phyloP scores from a whole-genome alignment of 2,888 invertebrate genomes.

The Drosophila meridionalis region DNA sequence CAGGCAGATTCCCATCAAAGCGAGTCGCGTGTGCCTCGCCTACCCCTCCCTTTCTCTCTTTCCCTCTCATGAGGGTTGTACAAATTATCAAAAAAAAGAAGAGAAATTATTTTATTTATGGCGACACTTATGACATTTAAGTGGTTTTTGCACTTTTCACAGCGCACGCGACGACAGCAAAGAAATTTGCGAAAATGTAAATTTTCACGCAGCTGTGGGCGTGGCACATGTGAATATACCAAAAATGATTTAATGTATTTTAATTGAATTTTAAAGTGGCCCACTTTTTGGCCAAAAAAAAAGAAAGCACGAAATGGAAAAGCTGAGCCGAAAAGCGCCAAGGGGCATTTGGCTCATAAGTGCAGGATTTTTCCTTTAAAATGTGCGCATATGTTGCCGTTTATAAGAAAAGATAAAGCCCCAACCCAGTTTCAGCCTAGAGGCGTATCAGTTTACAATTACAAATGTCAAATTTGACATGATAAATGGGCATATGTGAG shows the following conservation, averaged over 20 bases:
- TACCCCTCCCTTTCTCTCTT: background rate
- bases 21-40: slow-evolving; percentile 49
- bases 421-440: slow-evolving; percentile 10
- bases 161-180: slow-evolving; percentile 47
- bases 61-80: slow-evolving; percentile 49
- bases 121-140: slow-evolving; percentile 70
- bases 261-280: slow-evolving; percentile 77
- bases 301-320: slow-evolving; percentile 29
- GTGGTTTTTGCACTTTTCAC: slow-evolving; percentile 76
- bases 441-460: slow-evolving; percentile 80
- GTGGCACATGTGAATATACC: slow-evolving; percentile 56
- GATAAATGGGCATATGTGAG: slow-evolving; percentile 78
- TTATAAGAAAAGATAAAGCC: slow-evolving; percentile 53
- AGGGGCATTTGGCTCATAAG: slow-evolving; percentile 26
- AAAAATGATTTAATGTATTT: slow-evolving; percentile 67
- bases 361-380: slow-evolving; percentile 41
- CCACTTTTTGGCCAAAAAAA: slow-evolving; percentile 42
- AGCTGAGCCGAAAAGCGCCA: background rate
- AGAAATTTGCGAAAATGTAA: slow-evolving; percentile 55
- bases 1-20: slow-evolving; percentile 58
- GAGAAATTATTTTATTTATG: slow-evolving; percentile 73
- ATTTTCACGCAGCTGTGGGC: slow-evolving; percentile 49
- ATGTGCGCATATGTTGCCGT: slow-evolving; percentile 71
- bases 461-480: slow-evolving; percentile 78
- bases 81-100: slow-evolving; percentile 36